Base-by-base conservation (phyloP, 2,888 invertebrate genomes). In the Rhamnusium bicolor region DNA sequence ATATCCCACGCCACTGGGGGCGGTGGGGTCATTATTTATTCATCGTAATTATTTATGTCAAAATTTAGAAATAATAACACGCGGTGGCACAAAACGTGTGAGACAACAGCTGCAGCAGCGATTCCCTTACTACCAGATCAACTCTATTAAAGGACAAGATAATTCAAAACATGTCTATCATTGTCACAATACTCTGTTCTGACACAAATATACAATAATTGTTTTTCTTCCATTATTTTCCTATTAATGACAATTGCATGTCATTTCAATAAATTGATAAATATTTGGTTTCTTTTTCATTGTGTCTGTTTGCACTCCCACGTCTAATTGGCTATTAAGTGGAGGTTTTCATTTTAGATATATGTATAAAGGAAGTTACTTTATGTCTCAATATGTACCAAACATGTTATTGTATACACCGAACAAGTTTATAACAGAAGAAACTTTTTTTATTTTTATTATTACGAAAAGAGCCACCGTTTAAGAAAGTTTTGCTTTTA, bases 161-260 rank as follows among this genome's bases (percentile, higher is more conserved):
- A 85, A 85, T 85, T 83, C 84, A 83, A 84, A 85, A 85, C 83
- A 84, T 83, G 86, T 85, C 86, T 79, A 83, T 86, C 86, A 85
- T 84, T 85, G 86, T 86, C 86, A 85, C 83, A 71, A 60, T 58
- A 63, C 61, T 24, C 29, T 46, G 61, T 73, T 77, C 77, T 81
- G 84, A 84, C 83, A 81, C 75, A 83, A 82, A 84, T 82, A 82
- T 80, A 80, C 81, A 82, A 85, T 85, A 85, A 86, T 85, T 86
- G 84, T 84, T 84, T 85, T 83, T 81, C 80, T 81, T 82, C 83
- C 82, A 84, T 85, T 85, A 85, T 85, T 84, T 82, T 79, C 81
- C 79, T 84, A 85, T 85, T 86, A 85, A 82, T 78, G 78, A 78
- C 80, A 79, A 79, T 81, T 81, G 81, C 83, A 76, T 80, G 83